Evolutionary conservation across 2,888 invertebrate species (phyloP).

Genomic region (Kuschelorhynchus macadamiae): DNA sequence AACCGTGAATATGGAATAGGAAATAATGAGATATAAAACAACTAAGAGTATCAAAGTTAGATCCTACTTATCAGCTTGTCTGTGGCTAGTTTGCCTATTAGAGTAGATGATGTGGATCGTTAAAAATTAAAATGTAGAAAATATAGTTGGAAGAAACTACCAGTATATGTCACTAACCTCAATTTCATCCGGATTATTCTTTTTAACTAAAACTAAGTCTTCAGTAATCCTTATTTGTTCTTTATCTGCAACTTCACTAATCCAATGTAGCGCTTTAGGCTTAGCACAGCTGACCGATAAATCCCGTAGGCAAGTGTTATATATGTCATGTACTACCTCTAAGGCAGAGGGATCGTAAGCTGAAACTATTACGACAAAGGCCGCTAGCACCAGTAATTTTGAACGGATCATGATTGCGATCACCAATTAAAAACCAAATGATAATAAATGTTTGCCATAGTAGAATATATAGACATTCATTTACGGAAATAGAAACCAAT

Average conservation of each 20-base stretch:
- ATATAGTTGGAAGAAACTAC: too few species aligned
- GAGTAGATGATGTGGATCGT: too few species aligned
- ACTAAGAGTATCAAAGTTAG: too few species aligned
- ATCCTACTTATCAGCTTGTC: too few species aligned
- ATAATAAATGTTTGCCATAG: slow-evolving; percentile 43
- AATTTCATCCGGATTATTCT: slow-evolving; percentile 66
- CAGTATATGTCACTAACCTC: slow-evolving; percentile 45
- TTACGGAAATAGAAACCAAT: slow-evolving; percentile 68
- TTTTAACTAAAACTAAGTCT: slow-evolving; percentile 81
- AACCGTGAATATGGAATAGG: too few species aligned
- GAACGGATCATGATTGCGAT: slow-evolving; percentile 36
- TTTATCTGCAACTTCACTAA: slow-evolving; percentile 76
- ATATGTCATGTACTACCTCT: slow-evolving; percentile 77
- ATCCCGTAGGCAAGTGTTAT: slow-evolving; percentile 77
- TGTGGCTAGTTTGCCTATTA: too few species aligned
- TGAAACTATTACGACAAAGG: slow-evolving; percentile 50
- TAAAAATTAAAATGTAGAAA: too few species aligned
- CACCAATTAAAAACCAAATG: slow-evolving; percentile 44
- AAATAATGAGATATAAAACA: too few species aligned
- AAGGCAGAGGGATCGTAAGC: slow-evolving; percentile 71
- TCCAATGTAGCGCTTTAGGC: slow-evolving; percentile 83
- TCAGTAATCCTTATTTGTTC: slow-evolving; percentile 83
- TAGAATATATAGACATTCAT: slow-evolving; percentile 46
- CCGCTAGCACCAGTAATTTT: slow-evolving; percentile 42
- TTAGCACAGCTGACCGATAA: slow-evolving; percentile 82